Evolutionary conservation across 2,113 vertebrate species (phyloP).

Genomic region (Thamnaconus septentrionalis): DNA sequence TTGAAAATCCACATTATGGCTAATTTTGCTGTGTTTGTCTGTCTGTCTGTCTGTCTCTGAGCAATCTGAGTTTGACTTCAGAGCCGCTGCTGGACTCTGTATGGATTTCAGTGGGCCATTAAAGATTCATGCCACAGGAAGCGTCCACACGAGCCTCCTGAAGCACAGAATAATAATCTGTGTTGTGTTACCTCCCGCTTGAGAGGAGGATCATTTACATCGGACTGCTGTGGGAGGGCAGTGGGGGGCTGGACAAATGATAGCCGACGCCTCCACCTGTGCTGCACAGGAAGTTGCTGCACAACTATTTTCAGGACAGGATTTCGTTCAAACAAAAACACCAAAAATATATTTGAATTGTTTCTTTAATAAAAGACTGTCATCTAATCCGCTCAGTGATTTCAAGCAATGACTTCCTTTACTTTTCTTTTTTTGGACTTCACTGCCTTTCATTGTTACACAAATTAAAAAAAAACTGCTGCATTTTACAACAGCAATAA

Average conservation of each 20-base stretch:
- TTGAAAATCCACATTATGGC: too few relatives aligned
- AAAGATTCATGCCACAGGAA: conserved; percentile 77
- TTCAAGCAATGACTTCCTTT: too few relatives aligned
- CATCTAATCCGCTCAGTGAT: too few relatives aligned
- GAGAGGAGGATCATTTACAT: conserved; percentile 68
- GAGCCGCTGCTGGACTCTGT: conserved; percentile 49
- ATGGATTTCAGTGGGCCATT: conserved; percentile 66
- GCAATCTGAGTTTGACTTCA: conserved; percentile 54
- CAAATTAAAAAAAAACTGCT: too few relatives aligned
- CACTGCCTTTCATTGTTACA: too few relatives aligned
- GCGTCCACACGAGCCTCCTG: conserved; percentile 65
- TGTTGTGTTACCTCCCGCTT: conserved; percentile 74
- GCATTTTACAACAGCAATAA: too few relatives aligned
- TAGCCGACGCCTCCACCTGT: conserved; percentile 34
- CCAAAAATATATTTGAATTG: too few relatives aligned
- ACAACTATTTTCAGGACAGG: neutral
- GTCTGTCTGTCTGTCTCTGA: too few relatives aligned
- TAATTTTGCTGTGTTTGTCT: too few relatives aligned
- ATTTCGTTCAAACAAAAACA: neutral
- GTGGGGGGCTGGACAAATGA: conserved; percentile 46
- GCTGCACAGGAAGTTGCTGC: conserved; percentile 38
- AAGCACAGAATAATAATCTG: conserved; percentile 73
- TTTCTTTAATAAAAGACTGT: too few relatives aligned
- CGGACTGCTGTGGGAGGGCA: conserved; percentile 53
- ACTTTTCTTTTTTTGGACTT: too few relatives aligned